Evolutionary conservation across 2,797 vertebrate genomes (phyloP).

Genomic region (Dryobates pubescens): DNA sequence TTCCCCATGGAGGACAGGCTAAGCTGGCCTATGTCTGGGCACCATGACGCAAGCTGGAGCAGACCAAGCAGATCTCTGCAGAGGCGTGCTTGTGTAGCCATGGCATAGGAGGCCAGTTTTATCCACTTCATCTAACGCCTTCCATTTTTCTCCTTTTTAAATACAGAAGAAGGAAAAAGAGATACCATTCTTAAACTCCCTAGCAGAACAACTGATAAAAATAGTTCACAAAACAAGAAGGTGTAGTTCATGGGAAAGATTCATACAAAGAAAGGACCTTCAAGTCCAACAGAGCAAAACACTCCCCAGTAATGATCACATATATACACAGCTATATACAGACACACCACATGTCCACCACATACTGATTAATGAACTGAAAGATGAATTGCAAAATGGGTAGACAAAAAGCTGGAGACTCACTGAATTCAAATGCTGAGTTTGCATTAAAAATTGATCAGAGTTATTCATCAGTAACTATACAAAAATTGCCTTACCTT

Average conservation of each 20-base stretch:
- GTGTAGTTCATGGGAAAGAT: background rate
- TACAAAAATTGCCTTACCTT: background rate
- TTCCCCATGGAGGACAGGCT: background rate
- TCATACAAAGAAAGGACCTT: background rate
- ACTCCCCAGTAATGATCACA: accelerated
- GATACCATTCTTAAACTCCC: background rate
- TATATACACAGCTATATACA: background rate
- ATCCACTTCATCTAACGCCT: background rate
- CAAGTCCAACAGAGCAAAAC: background rate
- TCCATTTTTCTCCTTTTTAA: background rate
- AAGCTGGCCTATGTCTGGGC: background rate
- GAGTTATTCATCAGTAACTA: background rate
- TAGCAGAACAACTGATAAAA: background rate
- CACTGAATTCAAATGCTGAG: background rate
- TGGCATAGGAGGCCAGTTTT: background rate
- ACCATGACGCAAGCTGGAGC: background rate
- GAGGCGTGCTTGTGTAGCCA: background rate
- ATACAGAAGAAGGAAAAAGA: background rate
- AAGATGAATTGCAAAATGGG: background rate
- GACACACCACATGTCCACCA: accelerated
- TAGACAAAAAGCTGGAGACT: background rate
- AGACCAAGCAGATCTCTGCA: background rate
- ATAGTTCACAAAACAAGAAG: background rate
- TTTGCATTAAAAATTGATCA: background rate
- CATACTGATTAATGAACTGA: background rate